Base-by-base conservation (phyloP, 2,797 vertebrate genomes). In the Lagocephalus sceleratus region DNA sequence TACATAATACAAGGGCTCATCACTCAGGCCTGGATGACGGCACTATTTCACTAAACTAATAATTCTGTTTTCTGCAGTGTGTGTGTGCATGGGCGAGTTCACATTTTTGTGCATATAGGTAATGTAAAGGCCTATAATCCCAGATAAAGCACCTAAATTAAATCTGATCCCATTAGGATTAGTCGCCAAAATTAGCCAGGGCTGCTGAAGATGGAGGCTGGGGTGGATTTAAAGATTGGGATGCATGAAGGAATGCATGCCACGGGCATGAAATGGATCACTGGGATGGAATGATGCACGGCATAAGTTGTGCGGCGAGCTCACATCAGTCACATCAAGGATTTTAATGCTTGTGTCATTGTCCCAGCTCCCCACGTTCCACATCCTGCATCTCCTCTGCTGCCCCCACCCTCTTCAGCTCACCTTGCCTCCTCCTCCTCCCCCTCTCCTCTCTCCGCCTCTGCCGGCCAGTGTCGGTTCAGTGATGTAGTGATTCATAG, bases 401-500 rank as follows among this genome's bases (percentile, higher is more conserved):
- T 54, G 5, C 58, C 59, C 53, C 56, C 51, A 16, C 57, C 57
- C 44, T 41, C 61, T 47, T 23, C 41, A 51, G 5, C 40, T 22
- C 26, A 0, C 50, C 60, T 38, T 51, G 41, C 60, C 29, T 54
- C 68, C 61, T 60, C 68, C 61, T 60, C 59, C 59, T 60, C 49
- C 68, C 55, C n/a, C 54, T 52, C 47, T 45, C 44, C 47, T 35
- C 66, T 66, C 57, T n/a, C n/a, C n/a, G n/a, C n/a, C 75, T 35
- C 32, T 35, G 4, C 9, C 73, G 75, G 84, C 79, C 84, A 84
- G 82, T 80, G 68, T 76, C 61, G 38, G 56, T 75, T 79, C 78
- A 77, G 57, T 85, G 81, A 87, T 84, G 85, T 82, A 79, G 83
- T 88, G 85, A 88, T 88, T 90, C 87, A 86, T 84, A 87, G 85